Base-by-base conservation (phyloP, 92 coral and sea anemone species). In the Meandrina meandrites region DNA sequence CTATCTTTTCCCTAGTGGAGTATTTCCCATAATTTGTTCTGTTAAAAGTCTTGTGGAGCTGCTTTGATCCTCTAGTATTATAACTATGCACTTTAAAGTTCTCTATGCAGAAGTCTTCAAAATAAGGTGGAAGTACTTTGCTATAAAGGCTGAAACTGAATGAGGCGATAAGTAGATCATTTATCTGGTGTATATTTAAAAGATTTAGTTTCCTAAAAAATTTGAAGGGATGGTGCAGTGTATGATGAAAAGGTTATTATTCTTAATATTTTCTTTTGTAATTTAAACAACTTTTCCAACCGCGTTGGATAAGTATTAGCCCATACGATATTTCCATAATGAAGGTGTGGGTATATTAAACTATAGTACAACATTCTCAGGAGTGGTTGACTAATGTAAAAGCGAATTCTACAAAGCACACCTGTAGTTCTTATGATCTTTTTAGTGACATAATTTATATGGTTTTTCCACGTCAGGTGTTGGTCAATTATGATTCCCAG, bases 241-340 rank as follows among this genome's bases (percentile, higher is more conserved):
- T 71, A 35, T 35, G 76, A 71, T 32, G 76, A 71, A 37, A 73
- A 36, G 4, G 74, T 68, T 28, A 68, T 68, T 1, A 68, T 68
- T 68, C 74, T 68, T 10, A 60, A 60, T 60, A 60, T 18, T 18
- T 24, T 60, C 54, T 60, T 60, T 18, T 18, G 68, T 60, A 60
- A 18, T 27, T n/a, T 66, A 28, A 66, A 66, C 16, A 73, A 74
- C 16, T 74, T 74, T 13, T 74, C 78, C 36, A 40, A 40, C 24
- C 53, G 40, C 37, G 78, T 75, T 45, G 78, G 78, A 74, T 74
- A 74, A 22, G 37, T 73, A 45, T 73, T 34, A 34, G 78, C 78
- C 78, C 78, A 74, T 14, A 75, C 79, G 40, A 75, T n/a, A 75
- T 75, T 42, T 3, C 79, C 79, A 11, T 42, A 75, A 42, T 45